A percentile compares a stretch with the other conserved stretches of the same genome.
These are phyloP conservation scores for Brachionus asplanchnoidis DNA, from an alignment of 1,140 invertebrate species.

Conservation along the genomic window DNA sequence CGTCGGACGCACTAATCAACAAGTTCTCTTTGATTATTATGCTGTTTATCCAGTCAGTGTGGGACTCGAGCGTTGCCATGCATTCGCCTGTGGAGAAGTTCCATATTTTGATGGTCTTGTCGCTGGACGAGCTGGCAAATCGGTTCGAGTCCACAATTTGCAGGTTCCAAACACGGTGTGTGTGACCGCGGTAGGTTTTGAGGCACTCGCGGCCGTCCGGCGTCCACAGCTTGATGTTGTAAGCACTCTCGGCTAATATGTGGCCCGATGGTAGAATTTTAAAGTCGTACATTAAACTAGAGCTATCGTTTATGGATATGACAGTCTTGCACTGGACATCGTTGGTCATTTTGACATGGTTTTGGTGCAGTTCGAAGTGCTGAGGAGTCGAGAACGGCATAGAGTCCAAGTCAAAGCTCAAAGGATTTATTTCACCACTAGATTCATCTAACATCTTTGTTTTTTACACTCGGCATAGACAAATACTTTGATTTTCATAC, in stretches of 20 bases:
- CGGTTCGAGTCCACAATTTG: not conserved
- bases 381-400: not conserved
- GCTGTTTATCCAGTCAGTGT: not conserved
- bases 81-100: not conserved
- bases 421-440: not conserved
- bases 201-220: not conserved
- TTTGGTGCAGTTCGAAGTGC: not conserved
- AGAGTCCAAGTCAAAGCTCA: not conserved
- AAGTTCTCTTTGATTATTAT: not conserved
- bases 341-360: not conserved
- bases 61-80: not conserved
- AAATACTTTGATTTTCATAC: not conserved
- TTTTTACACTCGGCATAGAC: not conserved
- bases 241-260: not conserved
- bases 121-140: not conserved
- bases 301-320: not conserved
- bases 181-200: not conserved
- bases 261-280: not conserved
- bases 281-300: not conserved
- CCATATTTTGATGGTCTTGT: constrained; percentile 22
- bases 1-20: not conserved
- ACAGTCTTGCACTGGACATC: not conserved
- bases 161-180: not conserved
- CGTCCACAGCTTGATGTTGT: not conserved
- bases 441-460: not conserved